These are phyloP conservation scores for Pachliopta kotzebuea DNA, from an alignment of 2,888 invertebrate species.

Conservation along the genomic window DNA sequence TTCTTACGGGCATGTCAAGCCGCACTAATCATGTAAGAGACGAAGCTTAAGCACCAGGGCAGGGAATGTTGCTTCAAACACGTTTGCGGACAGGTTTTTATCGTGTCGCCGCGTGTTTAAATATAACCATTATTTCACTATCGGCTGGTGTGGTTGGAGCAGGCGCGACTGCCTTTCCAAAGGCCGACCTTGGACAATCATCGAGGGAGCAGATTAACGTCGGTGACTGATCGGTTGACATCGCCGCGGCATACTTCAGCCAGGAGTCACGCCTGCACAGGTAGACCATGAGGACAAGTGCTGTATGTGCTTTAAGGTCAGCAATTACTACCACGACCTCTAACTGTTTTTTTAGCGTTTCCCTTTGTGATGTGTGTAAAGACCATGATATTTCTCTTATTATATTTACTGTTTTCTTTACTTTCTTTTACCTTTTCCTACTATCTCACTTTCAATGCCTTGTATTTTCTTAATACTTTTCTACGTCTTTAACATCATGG, in stretches of 20 bases:
- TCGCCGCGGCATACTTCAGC: slow-evolving; percentile 13
- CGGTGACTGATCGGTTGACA: slow-evolving; percentile 47
- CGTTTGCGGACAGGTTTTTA: slow-evolving; percentile 27
- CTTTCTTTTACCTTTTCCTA: no score
- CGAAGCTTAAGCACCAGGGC: slow-evolving; percentile 27
- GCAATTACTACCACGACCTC: no score
- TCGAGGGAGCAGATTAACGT: slow-evolving; percentile 37
- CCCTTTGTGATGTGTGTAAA: no score
- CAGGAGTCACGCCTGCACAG: neutral
- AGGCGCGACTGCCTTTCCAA: slow-evolving; percentile 50
- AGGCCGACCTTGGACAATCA: slow-evolving; percentile 53
- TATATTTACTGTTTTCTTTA: no score
- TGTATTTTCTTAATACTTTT: no score
- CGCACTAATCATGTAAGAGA: slow-evolving; percentile 28
- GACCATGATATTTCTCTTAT: no score
- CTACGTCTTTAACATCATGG: no score
- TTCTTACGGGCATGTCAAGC: slow-evolving; percentile 24
- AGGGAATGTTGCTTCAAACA: slow-evolving; percentile 28
- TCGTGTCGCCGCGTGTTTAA: slow-evolving; percentile 25
- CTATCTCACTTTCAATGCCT: no score
- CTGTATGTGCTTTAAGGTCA: no score
- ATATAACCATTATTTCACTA: slow-evolving; percentile 28
- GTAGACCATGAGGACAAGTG: no score
- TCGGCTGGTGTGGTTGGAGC: slow-evolving; percentile 26
- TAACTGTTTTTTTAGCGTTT: no score